A percentile compares a stretch with the other conserved stretches of the same genome.
These are phyloP conservation scores for Distichodus sexfasciatus DNA, from an alignment of 2,797 vertebrate species.

Conservation along the genomic window DNA sequence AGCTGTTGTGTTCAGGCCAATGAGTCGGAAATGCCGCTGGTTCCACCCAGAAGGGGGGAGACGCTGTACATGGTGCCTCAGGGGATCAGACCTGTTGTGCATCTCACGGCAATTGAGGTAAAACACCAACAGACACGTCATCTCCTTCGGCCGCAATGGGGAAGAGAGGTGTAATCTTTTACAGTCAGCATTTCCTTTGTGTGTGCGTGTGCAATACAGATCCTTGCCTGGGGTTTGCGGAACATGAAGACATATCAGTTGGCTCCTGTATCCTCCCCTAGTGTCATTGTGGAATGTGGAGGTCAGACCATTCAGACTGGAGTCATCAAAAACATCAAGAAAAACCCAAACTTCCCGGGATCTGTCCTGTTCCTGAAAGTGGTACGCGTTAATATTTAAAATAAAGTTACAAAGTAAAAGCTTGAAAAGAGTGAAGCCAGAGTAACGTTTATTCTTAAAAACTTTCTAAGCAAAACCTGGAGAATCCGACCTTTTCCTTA, in stretches of 20 bases:
- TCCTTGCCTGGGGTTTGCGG: constrained; percentile 93
- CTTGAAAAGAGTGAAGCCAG: too few relatives aligned
- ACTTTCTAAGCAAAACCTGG: too few relatives aligned
- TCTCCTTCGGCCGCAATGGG: constrained; percentile 14
- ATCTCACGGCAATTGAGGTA: constrained; percentile 98
- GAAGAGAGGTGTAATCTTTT: constrained; percentile 63
- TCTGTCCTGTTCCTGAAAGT: constrained; percentile 97
- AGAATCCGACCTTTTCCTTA: too few relatives aligned
- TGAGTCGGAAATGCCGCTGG: constrained; percentile 85
- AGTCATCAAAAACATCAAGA: constrained; percentile 95
- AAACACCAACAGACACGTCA: constrained; percentile 10
- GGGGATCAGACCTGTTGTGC: constrained; percentile 93
- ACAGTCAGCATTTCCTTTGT: constrained; percentile 23
- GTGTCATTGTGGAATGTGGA: constrained; percentile 93
- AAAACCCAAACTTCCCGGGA: constrained; percentile 91
- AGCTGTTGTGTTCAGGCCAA: constrained; percentile 57
- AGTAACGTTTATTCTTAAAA: neutral
- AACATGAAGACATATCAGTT: constrained; percentile 97
- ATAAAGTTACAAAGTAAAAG: neutral
- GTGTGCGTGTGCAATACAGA: constrained; percentile 66
- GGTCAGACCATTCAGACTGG: constrained; percentile 86
- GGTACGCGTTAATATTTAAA: constrained; percentile 67
- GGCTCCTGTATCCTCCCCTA: constrained; percentile 87
- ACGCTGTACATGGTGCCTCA: constrained; percentile 97
- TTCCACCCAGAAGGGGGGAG: constrained; percentile 85